phyloP scores from a whole-genome alignment of 1,140 invertebrate genomes.

The Micrasema minimum region DNA sequence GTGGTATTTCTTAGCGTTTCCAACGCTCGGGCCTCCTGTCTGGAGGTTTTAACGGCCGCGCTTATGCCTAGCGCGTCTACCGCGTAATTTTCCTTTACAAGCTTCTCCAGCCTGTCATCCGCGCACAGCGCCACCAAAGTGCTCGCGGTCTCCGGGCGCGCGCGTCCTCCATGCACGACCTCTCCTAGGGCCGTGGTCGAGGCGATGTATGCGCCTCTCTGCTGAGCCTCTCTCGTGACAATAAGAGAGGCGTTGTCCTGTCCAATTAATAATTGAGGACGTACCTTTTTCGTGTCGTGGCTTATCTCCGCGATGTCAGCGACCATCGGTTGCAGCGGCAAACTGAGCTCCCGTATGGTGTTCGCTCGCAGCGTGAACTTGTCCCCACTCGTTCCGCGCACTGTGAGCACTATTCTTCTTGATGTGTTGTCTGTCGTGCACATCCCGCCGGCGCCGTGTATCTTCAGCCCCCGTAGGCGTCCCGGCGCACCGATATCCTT shows the following conservation, averaged over 20 bases:
- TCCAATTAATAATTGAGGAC: not conserved
- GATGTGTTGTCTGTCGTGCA: not conserved
- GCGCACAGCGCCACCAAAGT: not conserved
- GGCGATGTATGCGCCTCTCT: too few relatives aligned
- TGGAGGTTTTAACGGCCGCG: not conserved
- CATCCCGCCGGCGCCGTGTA: slow-evolving; percentile 1
- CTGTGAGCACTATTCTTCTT: not conserved
- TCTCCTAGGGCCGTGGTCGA: slow-evolving; percentile 14
- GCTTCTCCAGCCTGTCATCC: not conserved
- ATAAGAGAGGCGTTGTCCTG: slow-evolving; percentile 2
- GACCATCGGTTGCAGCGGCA: not conserved
- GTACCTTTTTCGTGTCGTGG: too few relatives aligned
- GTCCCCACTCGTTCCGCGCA: not conserved
- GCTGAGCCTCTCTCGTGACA: not conserved
- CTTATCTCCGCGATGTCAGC: too few relatives aligned
- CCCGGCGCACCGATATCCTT: not conserved
- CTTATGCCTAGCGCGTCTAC: slow-evolving; percentile 1
- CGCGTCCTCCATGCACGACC: slow-evolving; percentile 27
- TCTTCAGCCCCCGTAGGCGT: not conserved
- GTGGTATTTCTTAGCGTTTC: slow-evolving; percentile 33
- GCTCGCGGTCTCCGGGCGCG: too few relatives aligned
- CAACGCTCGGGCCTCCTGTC: slow-evolving; percentile 15
- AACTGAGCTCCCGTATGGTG: not conserved
- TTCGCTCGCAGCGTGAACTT: not conserved
- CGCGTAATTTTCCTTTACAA: not conserved